Evolutionary conservation across 2,888 invertebrate species (phyloP), one percentile per base, ranked within the genome.

Genomic region (Acanthosoma haemorrhoidale): DNA sequence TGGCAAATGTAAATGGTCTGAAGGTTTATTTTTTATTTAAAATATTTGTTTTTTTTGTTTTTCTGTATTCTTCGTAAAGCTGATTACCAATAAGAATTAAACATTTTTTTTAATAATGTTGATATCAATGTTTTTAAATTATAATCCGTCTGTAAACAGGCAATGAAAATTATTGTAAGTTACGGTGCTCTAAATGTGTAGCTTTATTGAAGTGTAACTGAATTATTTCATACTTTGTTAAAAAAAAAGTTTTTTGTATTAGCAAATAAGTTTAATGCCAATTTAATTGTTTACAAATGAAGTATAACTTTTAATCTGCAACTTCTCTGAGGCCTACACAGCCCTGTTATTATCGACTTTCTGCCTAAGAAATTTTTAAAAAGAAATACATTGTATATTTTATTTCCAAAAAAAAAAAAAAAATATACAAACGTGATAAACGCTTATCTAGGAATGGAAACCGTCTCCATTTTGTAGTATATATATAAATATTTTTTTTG

Each of bases 401-500:
- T 51, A 16, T 67, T 36, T 57, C 34, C 25, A 51, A 43, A 57
- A 57, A 16, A 18, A 25, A 51, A 43, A 57, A 57, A 16, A 18
- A 25, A 64, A 39, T 64, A 39, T 59, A 68, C 31, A 64, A 39
- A 68, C 59, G 51, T 59, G 39, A 59, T 32, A 69, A 68, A 69
- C 69, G 69, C 69, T 69, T 69, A 69, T 16, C 36, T 69, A 69
- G 69, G 61, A 69, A 69, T 61, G 60, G 69, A 69, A 39, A 69
- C 61, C 61, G 69, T 69, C 61, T 69, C 69, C 68, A 68, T 57
- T 58, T 64, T 68, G 57, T 68, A 68, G 68, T 58, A n/a, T 68
- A 68, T 34, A 69, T 41, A 25, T 43, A 39, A 25, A 51, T 51
- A n/a, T 51, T 64, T 38, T 29, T 51, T 51, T 51, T 29, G 21